Base-by-base conservation (phyloP, 2,113 vertebrate genomes). In the Falco punctatus region DNA sequence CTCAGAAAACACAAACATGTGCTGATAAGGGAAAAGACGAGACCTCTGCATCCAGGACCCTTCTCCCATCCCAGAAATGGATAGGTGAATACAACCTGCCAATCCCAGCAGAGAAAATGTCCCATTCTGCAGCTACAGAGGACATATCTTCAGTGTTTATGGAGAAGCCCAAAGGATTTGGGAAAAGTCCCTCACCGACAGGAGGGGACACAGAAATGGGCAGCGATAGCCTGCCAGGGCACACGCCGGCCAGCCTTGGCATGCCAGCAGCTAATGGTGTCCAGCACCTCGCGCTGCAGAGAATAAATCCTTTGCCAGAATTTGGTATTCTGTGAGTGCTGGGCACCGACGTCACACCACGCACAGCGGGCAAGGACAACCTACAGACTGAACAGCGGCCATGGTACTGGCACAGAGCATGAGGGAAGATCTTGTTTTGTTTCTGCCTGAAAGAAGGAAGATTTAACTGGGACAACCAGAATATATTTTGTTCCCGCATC, bases 381-480 rank as follows among this genome's bases (percentile, higher is more conserved):
- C 51, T 64, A 32, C 48, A 35, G 44, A 28, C 40, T 1, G 1
- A n/a, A 73, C 46, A 81, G 46, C 4, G 11, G 46, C 72, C 5
- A 1, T 8, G 54, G 11, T 11, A 54, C 44, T 4, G 0, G 58
- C 66, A 38, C 10, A 27, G 75, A 86, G n/a, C 5, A 13, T 2
- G 15, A 77, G 42, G 61, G 30, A 48, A 48, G 48, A 26, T 21
- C 11, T 5, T 0, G 0, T 27, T 70, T 23, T 15, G 6, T 26
- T 67, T 54, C 35, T 77, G 23, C 16, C n/a, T 59, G 54, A 65
- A 77, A 81, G 33, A 57, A 71, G 52, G 59, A 77, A 71, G 32
- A 52, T 86, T 69, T 78, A 88, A 42, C 51, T 74, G 72, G 38
- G 12, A 64, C 14, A 28, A 5, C 8, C 22, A 40, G 26, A 13